Evolutionary conservation across 2,888 invertebrate genomes (phyloP).

Genomic region (Cephus rjabovi): DNA sequence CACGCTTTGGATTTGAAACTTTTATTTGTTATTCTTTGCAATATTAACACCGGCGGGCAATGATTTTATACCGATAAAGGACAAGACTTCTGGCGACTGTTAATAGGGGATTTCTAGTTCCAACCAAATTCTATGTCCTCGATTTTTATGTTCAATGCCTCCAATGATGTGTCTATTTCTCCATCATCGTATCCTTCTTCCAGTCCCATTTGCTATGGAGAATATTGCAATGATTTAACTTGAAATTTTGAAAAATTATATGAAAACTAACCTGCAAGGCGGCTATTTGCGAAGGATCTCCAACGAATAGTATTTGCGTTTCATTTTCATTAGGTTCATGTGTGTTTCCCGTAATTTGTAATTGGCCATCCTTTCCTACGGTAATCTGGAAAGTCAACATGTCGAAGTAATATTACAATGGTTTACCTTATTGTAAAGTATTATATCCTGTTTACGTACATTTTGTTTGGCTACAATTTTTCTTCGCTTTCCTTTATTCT

Average conservation of each 20-base stretch:
- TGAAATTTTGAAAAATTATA: conserved; percentile 8
- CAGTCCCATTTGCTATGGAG: conserved; percentile 49
- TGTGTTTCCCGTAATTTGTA: conserved; percentile 44
- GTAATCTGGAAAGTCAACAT: conserved; percentile 26
- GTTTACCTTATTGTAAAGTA: not conserved
- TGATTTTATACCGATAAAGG: not conserved
- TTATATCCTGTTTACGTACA: not conserved
- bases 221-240: conserved; percentile 1
- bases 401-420: not conserved
- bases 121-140: conserved; percentile 59
- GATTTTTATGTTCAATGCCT: conserved; percentile 57
- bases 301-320: conserved; percentile 58
- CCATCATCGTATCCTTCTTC: conserved; percentile 53
- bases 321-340: conserved; percentile 49
- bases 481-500: conserved; percentile 30
- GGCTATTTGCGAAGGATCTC: conserved; percentile 58
- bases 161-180: conserved; percentile 54
- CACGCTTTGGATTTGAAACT: not conserved
- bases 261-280: conserved; percentile 47
- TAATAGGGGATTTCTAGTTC: conserved; percentile 32
- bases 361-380: conserved; percentile 44
- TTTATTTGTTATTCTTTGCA: not conserved
- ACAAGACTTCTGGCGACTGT: not conserved
- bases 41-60: not conserved
- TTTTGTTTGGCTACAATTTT: conserved; percentile 8